phyloP scores from a whole-genome alignment of 2,113 vertebrate genomes.

The Nyctereutes procyonoides region DNA sequence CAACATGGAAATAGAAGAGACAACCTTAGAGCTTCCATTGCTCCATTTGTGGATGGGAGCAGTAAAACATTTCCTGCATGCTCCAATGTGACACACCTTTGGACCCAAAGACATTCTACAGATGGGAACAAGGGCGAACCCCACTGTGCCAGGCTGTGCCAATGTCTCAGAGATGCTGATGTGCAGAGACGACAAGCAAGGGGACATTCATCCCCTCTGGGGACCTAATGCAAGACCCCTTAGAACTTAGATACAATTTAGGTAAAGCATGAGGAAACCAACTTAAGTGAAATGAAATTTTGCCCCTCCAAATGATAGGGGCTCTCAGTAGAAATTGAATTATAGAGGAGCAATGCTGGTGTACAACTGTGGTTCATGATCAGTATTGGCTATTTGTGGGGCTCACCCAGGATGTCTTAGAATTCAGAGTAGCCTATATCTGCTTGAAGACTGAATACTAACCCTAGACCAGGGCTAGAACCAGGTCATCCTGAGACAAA shows the following conservation, averaged over 20 bases:
- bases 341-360: not conserved
- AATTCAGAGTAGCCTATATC: not conserved
- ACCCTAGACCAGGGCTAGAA: not conserved
- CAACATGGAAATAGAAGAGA: not conserved
- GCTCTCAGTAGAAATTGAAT: not conserved
- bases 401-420: not conserved
- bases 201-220: not conserved
- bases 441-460: not conserved
- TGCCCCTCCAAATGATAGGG: not conserved
- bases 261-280: not conserved
- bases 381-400: constrained; percentile 37
- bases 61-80: not conserved
- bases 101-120: not conserved
- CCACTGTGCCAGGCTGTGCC: not conserved
- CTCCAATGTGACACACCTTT: not conserved
- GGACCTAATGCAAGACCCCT: not conserved
- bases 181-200: not conserved
- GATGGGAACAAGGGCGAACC: not conserved
- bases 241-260: not conserved
- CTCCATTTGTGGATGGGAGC: not conserved
- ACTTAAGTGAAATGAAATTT: not conserved
- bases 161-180: not conserved
- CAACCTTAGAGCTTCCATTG: not conserved
- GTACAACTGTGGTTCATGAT: not conserved
- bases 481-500: not conserved